Percentiles rank a stretch among this genome's conserved stretches.
Conservation (phyloP, 2,797 vertebrate genomes). For the Delichon dasypus region DNA sequence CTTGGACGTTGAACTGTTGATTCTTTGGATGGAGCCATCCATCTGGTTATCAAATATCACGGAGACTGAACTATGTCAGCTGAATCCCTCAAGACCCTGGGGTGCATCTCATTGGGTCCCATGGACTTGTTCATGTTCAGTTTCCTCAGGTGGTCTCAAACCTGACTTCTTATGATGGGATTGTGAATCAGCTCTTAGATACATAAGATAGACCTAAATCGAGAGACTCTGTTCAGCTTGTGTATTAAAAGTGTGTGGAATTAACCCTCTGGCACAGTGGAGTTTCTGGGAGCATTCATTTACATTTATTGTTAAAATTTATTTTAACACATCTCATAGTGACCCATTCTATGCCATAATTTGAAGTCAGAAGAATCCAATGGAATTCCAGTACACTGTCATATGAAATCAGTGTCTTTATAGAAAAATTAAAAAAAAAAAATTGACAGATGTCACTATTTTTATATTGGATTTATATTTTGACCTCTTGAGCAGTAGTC, state of each 20-base stretch:
- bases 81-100: neutral
- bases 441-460: neutral
- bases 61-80: neutral
- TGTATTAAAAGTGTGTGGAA: neutral
- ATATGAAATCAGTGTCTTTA: neutral
- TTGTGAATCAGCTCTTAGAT: neutral
- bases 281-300: neutral
- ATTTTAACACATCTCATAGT: neutral
- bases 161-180: fast-evolving
- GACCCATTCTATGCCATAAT: neutral
- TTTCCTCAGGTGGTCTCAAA: neutral
- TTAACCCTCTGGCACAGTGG: neutral
- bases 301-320: neutral
- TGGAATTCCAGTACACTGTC: neutral
- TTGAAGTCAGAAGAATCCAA: neutral
- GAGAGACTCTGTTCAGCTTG: neutral
- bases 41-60: neutral
- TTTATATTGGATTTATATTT: neutral
- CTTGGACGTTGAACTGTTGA: neutral
- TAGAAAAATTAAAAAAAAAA: neutral
- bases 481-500: neutral
- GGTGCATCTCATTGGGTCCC: neutral
- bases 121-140: neutral
- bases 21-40: neutral
- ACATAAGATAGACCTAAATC: neutral